Conservation (phyloP, 2,888 invertebrate genomes). For the Lycocerus yunnanus region DNA sequence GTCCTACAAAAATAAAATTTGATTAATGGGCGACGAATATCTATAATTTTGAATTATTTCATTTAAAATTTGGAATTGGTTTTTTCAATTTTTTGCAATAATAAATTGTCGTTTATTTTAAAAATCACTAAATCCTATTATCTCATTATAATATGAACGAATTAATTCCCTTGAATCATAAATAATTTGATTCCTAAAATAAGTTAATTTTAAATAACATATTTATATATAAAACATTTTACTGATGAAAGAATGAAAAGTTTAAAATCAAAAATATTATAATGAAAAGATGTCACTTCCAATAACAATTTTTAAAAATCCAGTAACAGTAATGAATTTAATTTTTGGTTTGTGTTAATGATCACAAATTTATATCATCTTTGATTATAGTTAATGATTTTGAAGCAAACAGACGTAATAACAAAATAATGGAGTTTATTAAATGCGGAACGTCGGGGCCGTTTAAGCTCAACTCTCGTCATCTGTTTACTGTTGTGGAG, state of each 20-base stretch:
- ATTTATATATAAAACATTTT: too few species aligned
- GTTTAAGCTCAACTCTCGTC: slow-evolving; percentile 44
- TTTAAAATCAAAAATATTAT: neutral
- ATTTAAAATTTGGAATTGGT: too few species aligned
- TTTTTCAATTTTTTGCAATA: too few species aligned
- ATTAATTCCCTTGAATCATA: too few species aligned
- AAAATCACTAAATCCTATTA: too few species aligned
- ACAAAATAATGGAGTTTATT: slow-evolving; percentile 49
- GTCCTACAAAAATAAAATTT: neutral
- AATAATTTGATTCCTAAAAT: too few species aligned
- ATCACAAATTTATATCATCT: slow-evolving; percentile 15
- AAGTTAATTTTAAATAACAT: too few species aligned
- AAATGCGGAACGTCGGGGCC: slow-evolving; percentile 48
- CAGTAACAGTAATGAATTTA: neutral
- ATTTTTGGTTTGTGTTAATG: neutral
- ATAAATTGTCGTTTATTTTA: too few species aligned
- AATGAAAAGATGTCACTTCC: neutral
- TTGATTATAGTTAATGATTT: slow-evolving; percentile 19
- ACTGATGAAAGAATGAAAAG: too few species aligned
- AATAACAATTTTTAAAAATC: neutral
- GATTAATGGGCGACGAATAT: neutral
- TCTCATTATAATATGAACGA: too few species aligned
- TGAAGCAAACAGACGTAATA: slow-evolving; percentile 36
- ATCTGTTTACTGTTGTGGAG: slow-evolving; percentile 48
- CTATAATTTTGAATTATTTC: too few species aligned